Conservation (phyloP, 2,797 vertebrate genomes). For the Miichthys miiuy region DNA sequence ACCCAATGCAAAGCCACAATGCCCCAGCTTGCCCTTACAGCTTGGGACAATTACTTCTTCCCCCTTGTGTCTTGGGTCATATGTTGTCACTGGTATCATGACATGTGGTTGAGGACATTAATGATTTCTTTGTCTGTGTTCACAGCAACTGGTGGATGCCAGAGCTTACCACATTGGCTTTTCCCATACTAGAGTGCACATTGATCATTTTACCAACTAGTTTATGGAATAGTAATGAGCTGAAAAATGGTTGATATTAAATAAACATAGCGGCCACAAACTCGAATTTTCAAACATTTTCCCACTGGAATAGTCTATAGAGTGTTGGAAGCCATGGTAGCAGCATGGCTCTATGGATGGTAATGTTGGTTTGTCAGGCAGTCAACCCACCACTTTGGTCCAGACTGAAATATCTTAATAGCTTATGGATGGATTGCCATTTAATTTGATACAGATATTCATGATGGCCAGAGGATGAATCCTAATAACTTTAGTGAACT, state of each 20-base stretch:
- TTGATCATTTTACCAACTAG: conserved; percentile 68
- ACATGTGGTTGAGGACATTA: conserved; percentile 47
- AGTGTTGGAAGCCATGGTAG: conserved; percentile 39
- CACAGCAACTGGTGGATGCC: conserved; percentile 47
- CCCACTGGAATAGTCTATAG: conserved; percentile 43
- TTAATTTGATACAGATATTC: conserved; percentile 1
- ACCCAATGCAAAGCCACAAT: conserved; percentile 65
- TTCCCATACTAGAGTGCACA: conserved; percentile 45
- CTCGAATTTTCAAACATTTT: conserved; percentile 57
- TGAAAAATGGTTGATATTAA: conserved; percentile 69
- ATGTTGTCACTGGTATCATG: conserved; percentile 61
- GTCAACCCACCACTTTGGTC: conserved; percentile 8
- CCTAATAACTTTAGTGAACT: conserved; percentile 6
- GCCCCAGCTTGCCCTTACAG: conserved; percentile 50
- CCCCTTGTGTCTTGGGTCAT: conserved; percentile 35
- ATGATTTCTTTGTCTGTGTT: conserved; percentile 57
- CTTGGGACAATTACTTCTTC: conserved; percentile 46
- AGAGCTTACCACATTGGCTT: conserved; percentile 62
- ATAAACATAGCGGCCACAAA: conserved; percentile 58
- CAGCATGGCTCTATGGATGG: conserved; percentile 16
- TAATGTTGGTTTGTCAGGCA: neutral
- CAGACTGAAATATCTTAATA: conserved; percentile 26
- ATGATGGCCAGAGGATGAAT: neutral
- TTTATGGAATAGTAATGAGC: conserved; percentile 66
- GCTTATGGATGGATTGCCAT: conserved; percentile 5